Conservation (phyloP, 2,797 vertebrate genomes). For the Gambusia yucatana region DNA sequence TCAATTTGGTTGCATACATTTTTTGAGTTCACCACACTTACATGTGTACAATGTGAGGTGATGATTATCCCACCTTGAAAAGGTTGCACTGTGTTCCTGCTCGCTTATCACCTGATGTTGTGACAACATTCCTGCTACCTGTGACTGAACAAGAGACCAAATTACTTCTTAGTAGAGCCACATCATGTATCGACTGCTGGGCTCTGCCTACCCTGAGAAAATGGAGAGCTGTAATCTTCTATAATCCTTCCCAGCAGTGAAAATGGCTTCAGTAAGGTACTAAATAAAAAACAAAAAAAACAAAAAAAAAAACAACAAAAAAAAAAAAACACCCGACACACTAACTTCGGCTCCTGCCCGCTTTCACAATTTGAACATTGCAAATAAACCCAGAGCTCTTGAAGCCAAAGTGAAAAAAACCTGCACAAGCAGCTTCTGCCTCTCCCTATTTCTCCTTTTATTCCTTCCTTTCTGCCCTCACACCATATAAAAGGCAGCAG, state of each 20-base stretch:
- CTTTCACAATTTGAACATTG: constrained; percentile 24
- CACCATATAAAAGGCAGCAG: constrained; percentile 21
- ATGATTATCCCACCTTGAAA: neutral
- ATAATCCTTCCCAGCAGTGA: constrained; percentile 55
- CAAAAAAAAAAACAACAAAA: constrained; percentile 26
- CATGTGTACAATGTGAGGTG: neutral
- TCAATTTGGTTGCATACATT: neutral
- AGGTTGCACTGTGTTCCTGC: constrained; percentile 1
- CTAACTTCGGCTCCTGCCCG: constrained; percentile 25
- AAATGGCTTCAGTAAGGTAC: constrained; percentile 56
- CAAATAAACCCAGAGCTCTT: constrained; percentile 15
- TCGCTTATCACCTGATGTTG: constrained; percentile 14
- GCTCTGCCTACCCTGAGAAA: constrained; percentile 55
- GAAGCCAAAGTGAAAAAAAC: constrained; percentile 9
- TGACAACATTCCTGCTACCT: constrained; percentile 19
- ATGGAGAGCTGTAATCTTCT: constrained; percentile 65
- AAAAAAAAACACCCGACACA: constrained; percentile 18
- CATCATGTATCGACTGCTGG: constrained; percentile 38
- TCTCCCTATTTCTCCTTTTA: neutral
- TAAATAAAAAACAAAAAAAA: constrained; percentile 41
- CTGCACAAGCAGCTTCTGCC: neutral
- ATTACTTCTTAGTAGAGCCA: constrained; percentile 40
- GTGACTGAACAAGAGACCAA: constrained; percentile 35
- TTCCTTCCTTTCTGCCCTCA: constrained; percentile 6
- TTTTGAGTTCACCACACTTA: neutral